Base-by-base conservation (phyloP, 2,888 invertebrate species). In the Baronia brevicornis region DNA sequence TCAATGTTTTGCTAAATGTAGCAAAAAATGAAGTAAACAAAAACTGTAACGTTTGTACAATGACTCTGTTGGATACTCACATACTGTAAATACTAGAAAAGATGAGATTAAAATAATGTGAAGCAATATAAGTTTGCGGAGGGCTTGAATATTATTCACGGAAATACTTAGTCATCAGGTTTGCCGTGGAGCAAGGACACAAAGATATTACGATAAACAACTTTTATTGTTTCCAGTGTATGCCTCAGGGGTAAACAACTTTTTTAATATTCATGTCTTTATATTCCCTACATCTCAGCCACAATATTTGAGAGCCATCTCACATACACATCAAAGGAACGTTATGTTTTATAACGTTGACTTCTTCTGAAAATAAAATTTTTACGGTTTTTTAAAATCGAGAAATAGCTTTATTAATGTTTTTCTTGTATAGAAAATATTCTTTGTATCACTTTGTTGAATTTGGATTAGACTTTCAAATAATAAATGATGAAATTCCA, bases 1-100 rank as follows among this genome's bases (percentile, higher is more conserved):
- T 65, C 64, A 75, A 73, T 65, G 64, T 65, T 60, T 67, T 60
- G 64, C 56, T 66, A 69, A 77, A 73, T 73, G 68, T 67, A 54
- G 60, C 59, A 61, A 66, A 66, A 65, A 71, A 73, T 49, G 51
- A 46, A 50, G 43, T 46, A 55, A 61, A 70, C 69, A 72, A 74
- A 66, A 64, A 66, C 60, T 49, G 54, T 63, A 65, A 66, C 56
- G 66, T 54, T 35, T 34, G 39, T 38, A 41, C 42, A 39, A 30
- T 29, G 36, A 37, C 33, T 32, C 36, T 27, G 19, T 10, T 19
- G 7, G 19, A 12, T 3, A 28, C 20, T 19, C 20, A 8, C 4
- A 22, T 11, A 11, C n/a, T 24, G n/a, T n/a, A n/a, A n/a, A n/a
- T n/a, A n/a, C n/a, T n/a, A n/a, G n/a, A n/a, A 18, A 10, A 19